Conservation (phyloP, 2,113 vertebrate genomes). For the Anarhynchus alexandrinus region DNA sequence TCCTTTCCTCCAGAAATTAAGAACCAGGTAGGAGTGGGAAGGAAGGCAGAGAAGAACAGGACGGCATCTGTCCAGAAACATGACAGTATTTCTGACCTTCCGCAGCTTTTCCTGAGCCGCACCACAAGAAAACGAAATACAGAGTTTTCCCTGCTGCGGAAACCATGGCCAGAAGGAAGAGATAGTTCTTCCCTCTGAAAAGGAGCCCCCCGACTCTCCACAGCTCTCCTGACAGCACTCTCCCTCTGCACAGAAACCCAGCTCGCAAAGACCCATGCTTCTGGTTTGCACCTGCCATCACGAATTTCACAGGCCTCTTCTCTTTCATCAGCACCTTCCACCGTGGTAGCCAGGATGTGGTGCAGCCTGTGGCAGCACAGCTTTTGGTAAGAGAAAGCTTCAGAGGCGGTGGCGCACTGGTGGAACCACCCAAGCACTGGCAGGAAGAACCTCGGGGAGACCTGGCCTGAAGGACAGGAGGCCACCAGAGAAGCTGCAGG, state of each 20-base stretch:
- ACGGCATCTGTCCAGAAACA: not conserved
- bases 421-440: not conserved
- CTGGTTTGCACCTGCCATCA: not conserved
- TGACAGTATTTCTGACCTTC: not conserved
- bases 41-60: not conserved
- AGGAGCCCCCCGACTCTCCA: not conserved
- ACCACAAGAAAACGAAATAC: not conserved
- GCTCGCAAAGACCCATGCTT: rapidly evolving
- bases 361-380: not conserved
- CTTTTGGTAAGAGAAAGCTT: not conserved
- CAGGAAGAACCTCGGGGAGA: not conserved
- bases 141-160: not conserved
- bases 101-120: not conserved
- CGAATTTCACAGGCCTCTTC: not conserved
- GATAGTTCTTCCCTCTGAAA: not conserved
- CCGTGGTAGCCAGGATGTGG: not conserved
- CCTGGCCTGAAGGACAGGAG: not conserved
- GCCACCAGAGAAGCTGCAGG: not conserved
- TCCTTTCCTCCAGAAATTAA: not conserved
- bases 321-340: not conserved
- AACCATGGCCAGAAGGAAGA: not conserved
- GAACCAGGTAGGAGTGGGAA: not conserved
- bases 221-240: not conserved
- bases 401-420: not conserved
- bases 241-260: not conserved